Evolutionary conservation across 2,797 vertebrate genomes (phyloP).

Genomic region (Muscicapa striata): DNA sequence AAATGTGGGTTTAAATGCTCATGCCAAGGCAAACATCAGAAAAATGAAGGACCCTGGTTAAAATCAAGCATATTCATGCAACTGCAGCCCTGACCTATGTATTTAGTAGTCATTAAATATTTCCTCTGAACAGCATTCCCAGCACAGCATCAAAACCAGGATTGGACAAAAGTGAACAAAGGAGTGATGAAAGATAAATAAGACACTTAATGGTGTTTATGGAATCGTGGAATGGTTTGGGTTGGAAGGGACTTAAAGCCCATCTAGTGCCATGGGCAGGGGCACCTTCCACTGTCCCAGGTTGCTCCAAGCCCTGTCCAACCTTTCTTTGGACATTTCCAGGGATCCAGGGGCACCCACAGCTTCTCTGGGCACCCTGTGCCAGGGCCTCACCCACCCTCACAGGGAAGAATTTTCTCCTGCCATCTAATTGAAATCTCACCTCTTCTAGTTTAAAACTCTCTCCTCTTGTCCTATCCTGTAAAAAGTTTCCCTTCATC

Average conservation of each 20-base stretch:
- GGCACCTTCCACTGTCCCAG: accelerated
- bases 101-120: background rate
- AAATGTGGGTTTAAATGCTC: background rate
- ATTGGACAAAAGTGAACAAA: background rate
- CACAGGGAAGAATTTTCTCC: background rate
- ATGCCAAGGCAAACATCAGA: background rate
- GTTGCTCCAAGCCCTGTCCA: accelerated
- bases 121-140: background rate
- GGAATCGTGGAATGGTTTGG: background rate
- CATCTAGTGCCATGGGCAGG: background rate
- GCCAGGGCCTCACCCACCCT: background rate
- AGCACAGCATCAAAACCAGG: background rate
- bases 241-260: accelerated
- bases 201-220: background rate
- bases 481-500: background rate
- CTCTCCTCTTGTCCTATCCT: background rate
- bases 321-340: accelerated
- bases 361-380: background rate
- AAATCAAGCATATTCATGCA: background rate
- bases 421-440: background rate
- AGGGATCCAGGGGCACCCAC: background rate
- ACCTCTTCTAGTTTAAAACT: background rate
- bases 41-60: background rate
- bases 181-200: background rate
- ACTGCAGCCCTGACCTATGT: background rate